phyloP scores from a whole-genome alignment of 2,888 invertebrate species.

The Zele albiditarsus region DNA sequence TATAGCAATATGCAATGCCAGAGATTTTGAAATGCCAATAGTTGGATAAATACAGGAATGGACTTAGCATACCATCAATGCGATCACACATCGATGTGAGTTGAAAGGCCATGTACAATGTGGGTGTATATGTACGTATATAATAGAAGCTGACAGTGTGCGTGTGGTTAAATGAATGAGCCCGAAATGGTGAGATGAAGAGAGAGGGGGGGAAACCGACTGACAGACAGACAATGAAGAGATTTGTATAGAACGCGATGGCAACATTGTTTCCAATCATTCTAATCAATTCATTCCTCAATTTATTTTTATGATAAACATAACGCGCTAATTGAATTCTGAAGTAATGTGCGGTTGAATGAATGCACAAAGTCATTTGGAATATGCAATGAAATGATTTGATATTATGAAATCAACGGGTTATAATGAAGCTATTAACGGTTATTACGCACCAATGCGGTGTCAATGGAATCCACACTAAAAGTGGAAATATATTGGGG shows the following conservation, averaged over 20 bases:
- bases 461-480: too few relatives aligned
- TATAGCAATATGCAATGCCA: constrained; percentile 29
- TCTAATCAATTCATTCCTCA: background rate
- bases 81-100: background rate
- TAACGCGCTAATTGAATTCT: background rate
- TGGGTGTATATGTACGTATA: background rate
- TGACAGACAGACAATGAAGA: background rate
- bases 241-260: background rate
- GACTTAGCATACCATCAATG: background rate
- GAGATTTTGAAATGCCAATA: background rate
- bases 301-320: constrained; percentile 6
- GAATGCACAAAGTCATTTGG: background rate
- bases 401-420: background rate
- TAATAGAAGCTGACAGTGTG: background rate
- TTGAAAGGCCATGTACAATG: constrained; percentile 5
- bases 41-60: constrained; percentile 8
- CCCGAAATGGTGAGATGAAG: background rate
- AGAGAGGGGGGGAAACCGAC: background rate
- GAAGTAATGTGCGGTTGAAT: background rate
- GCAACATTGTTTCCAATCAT: background rate
- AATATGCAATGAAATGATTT: background rate
- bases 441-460: too few relatives aligned
- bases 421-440: background rate
- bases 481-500: too few relatives aligned
- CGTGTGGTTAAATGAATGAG: background rate